Percentiles rank a stretch among this genome's conserved stretches.
Evolutionary conservation across 2,113 vertebrate genomes (phyloP).

Genomic region (Rhagologus leucostigma): DNA sequence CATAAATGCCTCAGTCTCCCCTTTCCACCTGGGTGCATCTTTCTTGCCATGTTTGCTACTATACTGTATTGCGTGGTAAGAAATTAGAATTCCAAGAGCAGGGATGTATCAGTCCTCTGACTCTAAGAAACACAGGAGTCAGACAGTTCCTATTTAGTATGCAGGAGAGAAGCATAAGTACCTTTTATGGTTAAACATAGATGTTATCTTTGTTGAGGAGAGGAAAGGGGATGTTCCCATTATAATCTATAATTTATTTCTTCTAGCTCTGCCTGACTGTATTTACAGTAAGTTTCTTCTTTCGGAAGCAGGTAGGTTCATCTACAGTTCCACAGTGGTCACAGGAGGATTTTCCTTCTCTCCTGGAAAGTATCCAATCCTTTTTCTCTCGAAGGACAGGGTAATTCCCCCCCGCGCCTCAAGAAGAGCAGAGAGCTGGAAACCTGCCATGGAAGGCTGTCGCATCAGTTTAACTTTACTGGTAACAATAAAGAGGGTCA

Average conservation of each 20-base stretch:
- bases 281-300: neutral
- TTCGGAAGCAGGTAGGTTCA: neutral
- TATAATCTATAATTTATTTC: constrained; percentile 17
- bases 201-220: neutral
- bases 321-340: neutral
- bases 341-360: constrained; percentile 15
- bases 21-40: neutral
- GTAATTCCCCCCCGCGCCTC: neutral
- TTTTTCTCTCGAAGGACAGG: constrained; percentile 27
- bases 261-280: neutral
- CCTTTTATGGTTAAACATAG: neutral
- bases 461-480: constrained; percentile 34
- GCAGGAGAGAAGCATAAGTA: neutral
- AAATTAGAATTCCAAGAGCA: neutral
- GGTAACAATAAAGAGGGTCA: constrained; percentile 27
- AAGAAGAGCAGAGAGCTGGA: constrained; percentile 30
- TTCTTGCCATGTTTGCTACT: neutral
- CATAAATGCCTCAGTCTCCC: neutral
- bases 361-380: constrained; percentile 45
- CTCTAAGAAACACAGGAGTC: neutral
- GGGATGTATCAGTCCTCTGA: neutral
- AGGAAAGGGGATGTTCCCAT: neutral
- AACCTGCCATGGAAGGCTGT: constrained; percentile 26
- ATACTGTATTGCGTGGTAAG: neutral
- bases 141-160: constrained; percentile 19